These are phyloP conservation scores for Cancer borealis DNA, from an alignment of 2,888 invertebrate genomes.

Conservation along the genomic window DNA sequence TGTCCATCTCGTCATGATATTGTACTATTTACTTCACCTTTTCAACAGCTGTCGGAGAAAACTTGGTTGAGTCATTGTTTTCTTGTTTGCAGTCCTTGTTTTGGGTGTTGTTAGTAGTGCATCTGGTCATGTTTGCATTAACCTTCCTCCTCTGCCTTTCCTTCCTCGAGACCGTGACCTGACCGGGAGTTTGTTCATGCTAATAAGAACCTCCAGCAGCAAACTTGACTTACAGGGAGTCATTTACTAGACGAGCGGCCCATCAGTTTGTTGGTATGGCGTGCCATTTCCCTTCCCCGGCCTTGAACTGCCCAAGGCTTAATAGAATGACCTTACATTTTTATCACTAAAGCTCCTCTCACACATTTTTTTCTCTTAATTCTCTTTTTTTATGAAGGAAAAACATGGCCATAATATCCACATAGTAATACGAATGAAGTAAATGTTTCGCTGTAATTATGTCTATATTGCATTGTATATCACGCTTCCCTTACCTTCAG, in stretches of 20 bases:
- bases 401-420: background rate
- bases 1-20: background rate
- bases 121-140: background rate
- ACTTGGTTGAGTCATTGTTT: background rate
- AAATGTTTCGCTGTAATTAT: background rate
- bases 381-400: background rate
- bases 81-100: background rate
- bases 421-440: background rate
- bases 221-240: conserved; percentile 30
- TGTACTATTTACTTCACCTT: background rate
- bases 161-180: conserved; percentile 31
- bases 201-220: conserved; percentile 17
- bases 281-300: conserved; percentile 14
- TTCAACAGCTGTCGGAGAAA: background rate
- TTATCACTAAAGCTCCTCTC: background rate
- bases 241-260: conserved; percentile 21
- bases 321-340: conserved; percentile 18
- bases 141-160: background rate
- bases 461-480: background rate
- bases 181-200: conserved; percentile 29
- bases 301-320: conserved; percentile 17
- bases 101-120: background rate
- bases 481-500: background rate
- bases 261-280: conserved; percentile 28
- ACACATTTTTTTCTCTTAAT: background rate